These are phyloP conservation scores for Podocnemis expansa DNA, from an alignment of 2,113 vertebrate genomes.

Conservation along the genomic window DNA sequence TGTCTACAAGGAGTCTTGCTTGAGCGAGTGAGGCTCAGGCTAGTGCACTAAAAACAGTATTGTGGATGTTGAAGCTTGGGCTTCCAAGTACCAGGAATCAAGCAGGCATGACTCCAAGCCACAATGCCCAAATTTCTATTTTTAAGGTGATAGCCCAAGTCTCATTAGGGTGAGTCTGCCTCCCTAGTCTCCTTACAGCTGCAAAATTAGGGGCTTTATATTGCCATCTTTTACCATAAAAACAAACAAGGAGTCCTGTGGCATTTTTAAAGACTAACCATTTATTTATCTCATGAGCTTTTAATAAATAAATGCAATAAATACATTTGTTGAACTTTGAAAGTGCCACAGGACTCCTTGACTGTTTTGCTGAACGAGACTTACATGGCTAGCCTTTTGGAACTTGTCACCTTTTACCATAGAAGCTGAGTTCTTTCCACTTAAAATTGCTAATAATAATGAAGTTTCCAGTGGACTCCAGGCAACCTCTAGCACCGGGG, in stretches of 20 bases:
- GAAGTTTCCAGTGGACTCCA: neutral
- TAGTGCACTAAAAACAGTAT: neutral
- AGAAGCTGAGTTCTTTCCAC: neutral
- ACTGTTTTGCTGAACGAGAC: too few relatives aligned
- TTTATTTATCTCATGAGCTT: too few relatives aligned
- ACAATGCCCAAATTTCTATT: neutral
- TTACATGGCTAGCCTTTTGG: too few relatives aligned
- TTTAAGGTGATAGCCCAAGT: neutral
- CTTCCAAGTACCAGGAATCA: neutral
- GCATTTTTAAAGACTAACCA: too few relatives aligned
- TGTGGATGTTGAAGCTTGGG: neutral
- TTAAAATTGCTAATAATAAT: neutral
- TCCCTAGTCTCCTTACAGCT: neutral
- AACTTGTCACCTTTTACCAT: too few relatives aligned
- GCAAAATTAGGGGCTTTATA: neutral
- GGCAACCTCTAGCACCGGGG: neutral
- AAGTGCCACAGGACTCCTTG: too few relatives aligned
- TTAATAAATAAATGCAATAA: too few relatives aligned
- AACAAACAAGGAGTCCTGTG: too few relatives aligned
- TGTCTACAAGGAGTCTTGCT: neutral
- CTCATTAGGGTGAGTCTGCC: neutral
- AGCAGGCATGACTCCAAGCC: neutral
- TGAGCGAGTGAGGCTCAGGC: neutral
- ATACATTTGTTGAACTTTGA: too few relatives aligned
- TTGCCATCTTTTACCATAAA: too few relatives aligned